Conservation (phyloP, 2,797 vertebrate genomes). For the Arctocebus calabarensis region DNA sequence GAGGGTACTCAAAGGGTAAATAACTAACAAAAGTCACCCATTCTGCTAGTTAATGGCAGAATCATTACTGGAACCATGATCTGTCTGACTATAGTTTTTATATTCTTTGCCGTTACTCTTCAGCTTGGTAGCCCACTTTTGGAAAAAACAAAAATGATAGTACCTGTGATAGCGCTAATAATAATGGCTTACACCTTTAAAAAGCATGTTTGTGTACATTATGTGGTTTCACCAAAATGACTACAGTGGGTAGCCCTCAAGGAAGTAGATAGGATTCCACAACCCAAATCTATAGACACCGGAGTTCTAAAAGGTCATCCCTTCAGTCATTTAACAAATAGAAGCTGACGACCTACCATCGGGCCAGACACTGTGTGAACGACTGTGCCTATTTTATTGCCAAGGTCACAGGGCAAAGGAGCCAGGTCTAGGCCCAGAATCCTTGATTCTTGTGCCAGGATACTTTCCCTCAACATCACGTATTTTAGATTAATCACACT, state of each 20-base stretch:
- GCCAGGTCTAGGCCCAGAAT: not conserved
- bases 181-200: not conserved
- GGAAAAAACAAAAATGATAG: not conserved
- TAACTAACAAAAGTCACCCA: not conserved
- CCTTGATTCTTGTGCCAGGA: not conserved
- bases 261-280: not conserved
- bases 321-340: constrained; percentile 13
- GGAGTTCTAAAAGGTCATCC: not conserved
- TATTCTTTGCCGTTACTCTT: not conserved
- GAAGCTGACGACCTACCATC: constrained; percentile 26
- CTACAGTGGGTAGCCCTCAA: not conserved
- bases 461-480: constrained; percentile 4
- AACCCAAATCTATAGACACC: not conserved
- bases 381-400: not conserved
- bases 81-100: not conserved
- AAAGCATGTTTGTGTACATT: not conserved
- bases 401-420: not conserved
- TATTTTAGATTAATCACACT: constrained; percentile 52
- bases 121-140: not conserved
- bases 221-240: not conserved
- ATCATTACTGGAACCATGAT: not conserved
- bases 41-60: not conserved
- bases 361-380: not conserved
- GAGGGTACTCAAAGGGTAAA: not conserved
- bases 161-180: not conserved